A percentile compares a stretch with the other conserved stretches of the same genome.
Evolutionary conservation across 1,140 invertebrate species (phyloP).

Genomic region (Mycetomoellerius zeteki): DNA sequence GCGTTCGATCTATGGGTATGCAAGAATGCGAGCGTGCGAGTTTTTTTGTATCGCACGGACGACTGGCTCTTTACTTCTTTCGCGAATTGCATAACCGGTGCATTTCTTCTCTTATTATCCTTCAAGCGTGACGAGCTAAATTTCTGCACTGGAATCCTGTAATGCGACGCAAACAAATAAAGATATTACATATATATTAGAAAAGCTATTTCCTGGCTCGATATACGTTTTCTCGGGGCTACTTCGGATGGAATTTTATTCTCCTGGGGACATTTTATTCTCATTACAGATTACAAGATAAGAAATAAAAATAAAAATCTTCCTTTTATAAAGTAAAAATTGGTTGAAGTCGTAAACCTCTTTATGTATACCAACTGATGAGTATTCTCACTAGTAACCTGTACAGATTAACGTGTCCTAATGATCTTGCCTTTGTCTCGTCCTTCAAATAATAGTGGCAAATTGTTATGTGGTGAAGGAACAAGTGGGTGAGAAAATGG

Average conservation of each 20-base stretch:
- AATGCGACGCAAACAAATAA: conserved; percentile 25
- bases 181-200: conserved; percentile 35
- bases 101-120: conserved; percentile 34
- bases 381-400: background rate
- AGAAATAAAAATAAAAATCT: background rate
- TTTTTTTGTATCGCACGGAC: conserved; percentile 21
- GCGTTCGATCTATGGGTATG: conserved; percentile 14
- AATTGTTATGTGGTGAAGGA: conserved; percentile 18
- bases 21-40: conserved; percentile 31
- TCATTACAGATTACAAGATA: too few species aligned
- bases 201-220: background rate
- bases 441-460: conserved; percentile 35
- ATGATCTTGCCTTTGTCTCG: conserved; percentile 28
- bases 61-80: conserved; percentile 44
- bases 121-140: conserved; percentile 33
- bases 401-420: conserved; percentile 9
- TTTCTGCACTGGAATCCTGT: background rate
- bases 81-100: conserved; percentile 39
- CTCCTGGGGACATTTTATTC: background rate
- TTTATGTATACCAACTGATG: conserved; percentile 1
- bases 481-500: conserved; percentile 34
- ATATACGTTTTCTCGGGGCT: background rate
- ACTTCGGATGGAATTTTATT: background rate
- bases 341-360: background rate
- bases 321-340: background rate